Base-by-base conservation (phyloP, 2,888 invertebrate species). In the Philaethria dido region DNA sequence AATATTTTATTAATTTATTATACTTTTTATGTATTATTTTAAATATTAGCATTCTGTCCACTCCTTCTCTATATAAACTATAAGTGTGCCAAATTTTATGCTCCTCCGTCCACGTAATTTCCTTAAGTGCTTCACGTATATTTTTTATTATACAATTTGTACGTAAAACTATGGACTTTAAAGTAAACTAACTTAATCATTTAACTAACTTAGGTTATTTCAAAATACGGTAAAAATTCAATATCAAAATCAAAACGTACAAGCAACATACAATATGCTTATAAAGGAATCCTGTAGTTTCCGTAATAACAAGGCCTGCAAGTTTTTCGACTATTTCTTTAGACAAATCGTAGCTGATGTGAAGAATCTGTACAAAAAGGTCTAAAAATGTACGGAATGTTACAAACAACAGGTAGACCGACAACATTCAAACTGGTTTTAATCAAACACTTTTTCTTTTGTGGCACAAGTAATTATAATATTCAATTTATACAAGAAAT, bases 331-430 rank as follows among this genome's bases (percentile, higher is more conserved):
- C 42, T 25, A 29, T 50, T 59, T 20, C 20, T 64, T 64, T 62
- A 64, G 67, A 59, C 61, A 64, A 57, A 62, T 64, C 50, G 50
- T 48, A 67, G 64, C 20, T 39, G 18, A n/a, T 61, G 39, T 61
- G 18, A 45, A 62, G 62, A 57, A 57, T 39, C 33, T 65, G 64
- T 55, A 55, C 57, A 54, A 64, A 62, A 54, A 62, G 62, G 54
- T 66, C 45, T 63, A 69, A 69, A 66, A 66, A 79, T 78, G 78
- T 70, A 63, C 54, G 78, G 82, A 82, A 81, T 82, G 77, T 72
- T 74, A 73, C 69, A 77, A 75, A 77, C 77, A 76, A 62, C 64
- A 80, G 81, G 82, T 80, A 80, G 78, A 72, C 55, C 72, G 70
- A 63, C 64, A 65, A 68, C 64, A 72, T 69, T 54, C 59, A 61